Evolutionary conservation across 2,113 vertebrate genomes (phyloP), one percentile per base, ranked within the genome.

Genomic region (Spilogale gracilis): DNA sequence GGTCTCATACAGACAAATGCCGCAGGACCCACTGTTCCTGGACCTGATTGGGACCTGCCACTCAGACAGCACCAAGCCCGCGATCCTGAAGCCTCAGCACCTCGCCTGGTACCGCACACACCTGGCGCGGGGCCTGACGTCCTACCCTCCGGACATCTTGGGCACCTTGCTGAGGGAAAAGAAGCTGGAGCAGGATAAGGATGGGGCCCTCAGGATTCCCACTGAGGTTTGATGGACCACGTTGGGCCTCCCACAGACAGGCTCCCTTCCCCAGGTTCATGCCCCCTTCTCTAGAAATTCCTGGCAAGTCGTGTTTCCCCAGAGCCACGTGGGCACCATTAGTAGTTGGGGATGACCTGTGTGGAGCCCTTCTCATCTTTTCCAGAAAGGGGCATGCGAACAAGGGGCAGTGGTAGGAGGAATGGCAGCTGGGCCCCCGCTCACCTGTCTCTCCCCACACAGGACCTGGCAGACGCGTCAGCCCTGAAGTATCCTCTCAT

Each of bases 21-120:
- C 48, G 5, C 84, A 99, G 99, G 99, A 99, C 3, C 99, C 99
- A 1, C 27, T 99, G 65, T 99, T 99, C 96, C 97, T 99, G 97
- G 99, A 99, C 95, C 96, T 99, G 97, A 98, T 99, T 81, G 99
- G 99, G 88, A 99, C 99, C 87, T 99, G 99, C 98, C 99, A 99
- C 96, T 99, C 99, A 18, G 99, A 99, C 89, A 98, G 88, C 86
- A 97, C 71, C 71, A 99, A 99, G 81, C 99, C 99, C 38, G 97
- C 96, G 69, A 95, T 99, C 45, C 98, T 99, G 94, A 98, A 96
- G 69, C 97, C 99, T 67, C 99, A 98, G 94, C 99, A 99, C 94
- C 98, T 99, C 58, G 80, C 79, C 25, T 95, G 98, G 81, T 99
- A 99, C 96, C 98, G 96, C 88, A 98, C 97, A 9, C 99, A 99